Evolutionary conservation across 2,797 vertebrate species (phyloP).

Genomic region (Notamacropus eugenii): DNA sequence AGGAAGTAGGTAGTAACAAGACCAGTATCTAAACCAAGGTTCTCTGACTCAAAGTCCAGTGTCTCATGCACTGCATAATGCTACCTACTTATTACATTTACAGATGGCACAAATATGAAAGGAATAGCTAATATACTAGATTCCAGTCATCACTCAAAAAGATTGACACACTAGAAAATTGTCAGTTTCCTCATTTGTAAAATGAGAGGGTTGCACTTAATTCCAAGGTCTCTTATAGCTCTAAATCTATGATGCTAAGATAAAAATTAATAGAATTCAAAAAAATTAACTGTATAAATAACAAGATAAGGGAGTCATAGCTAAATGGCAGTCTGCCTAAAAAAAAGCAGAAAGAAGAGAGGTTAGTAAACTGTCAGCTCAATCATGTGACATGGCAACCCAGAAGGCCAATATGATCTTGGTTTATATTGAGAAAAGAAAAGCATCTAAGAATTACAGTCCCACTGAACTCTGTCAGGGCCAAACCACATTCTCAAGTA

Average conservation of each 20-base stretch:
- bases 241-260: not conserved
- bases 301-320: not conserved
- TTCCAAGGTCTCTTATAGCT: not conserved
- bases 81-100: not conserved
- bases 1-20: not conserved
- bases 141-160: not conserved
- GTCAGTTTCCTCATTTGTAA: not conserved
- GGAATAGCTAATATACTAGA: not conserved
- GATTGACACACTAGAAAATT: not conserved
- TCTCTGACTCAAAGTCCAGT: not conserved
- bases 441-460: not conserved
- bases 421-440: not conserved
- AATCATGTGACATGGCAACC: not conserved
- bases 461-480: not conserved
- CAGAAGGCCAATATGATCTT: not conserved
- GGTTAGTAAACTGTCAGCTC: not conserved
- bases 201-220: not conserved
- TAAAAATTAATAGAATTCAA: not conserved
- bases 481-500: not conserved
- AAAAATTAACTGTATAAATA: not conserved
- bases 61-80: not conserved
- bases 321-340: not conserved
- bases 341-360: not conserved
- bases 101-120: not conserved
- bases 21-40: not conserved